Base-by-base conservation (phyloP, 2,113 vertebrate species). In the Piprites chloris region DNA sequence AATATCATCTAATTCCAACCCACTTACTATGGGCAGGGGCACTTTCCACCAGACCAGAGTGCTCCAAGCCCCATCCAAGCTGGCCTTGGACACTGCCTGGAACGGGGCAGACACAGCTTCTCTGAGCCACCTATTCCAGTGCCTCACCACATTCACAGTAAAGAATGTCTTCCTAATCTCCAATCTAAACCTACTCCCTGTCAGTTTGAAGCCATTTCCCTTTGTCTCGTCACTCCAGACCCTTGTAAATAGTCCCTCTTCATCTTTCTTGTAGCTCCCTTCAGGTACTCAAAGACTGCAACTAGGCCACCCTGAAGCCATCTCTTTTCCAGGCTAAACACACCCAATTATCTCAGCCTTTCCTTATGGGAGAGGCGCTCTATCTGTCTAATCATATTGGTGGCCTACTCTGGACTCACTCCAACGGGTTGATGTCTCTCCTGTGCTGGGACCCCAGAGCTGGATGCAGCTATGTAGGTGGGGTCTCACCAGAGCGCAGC, bases 341-440 rank as follows among this genome's bases (percentile, higher is more conserved):
- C 14, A 22, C 5, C 7, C 11, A 12, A 44, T 53, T 75, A 5
- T 47, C n/a, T 75, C 39, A 68, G 11, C 13, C 16, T 61, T 61
- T 82, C 20, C 11, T 61, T 8, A 5, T 3, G 12, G 21, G 39
- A 61, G 30, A 55, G 46, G 17, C 35, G 11, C 5, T 68, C 14
- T 11, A 55, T 30, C 6, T 20, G 5, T 55, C 39, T 47, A 41
- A 47, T 46, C 0, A 37, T 44, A 50, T 53, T 68, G 5, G 1
- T 68, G 12, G 21, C 7, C 16, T 9, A n/a, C n/a, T 87, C 41
- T 19, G 22, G 28, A 28, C 19, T 53, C 1, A 0, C 3, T 55
- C 12, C 20, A 26, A 15, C 2, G 7, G 21, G 2, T 17, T 13
- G 1, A 1, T 14, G 16, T 46, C 16, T 17, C 15, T 55, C 24